Conservation (phyloP, 2,797 vertebrate species). For the Rhabdophis nuchalis region DNA sequence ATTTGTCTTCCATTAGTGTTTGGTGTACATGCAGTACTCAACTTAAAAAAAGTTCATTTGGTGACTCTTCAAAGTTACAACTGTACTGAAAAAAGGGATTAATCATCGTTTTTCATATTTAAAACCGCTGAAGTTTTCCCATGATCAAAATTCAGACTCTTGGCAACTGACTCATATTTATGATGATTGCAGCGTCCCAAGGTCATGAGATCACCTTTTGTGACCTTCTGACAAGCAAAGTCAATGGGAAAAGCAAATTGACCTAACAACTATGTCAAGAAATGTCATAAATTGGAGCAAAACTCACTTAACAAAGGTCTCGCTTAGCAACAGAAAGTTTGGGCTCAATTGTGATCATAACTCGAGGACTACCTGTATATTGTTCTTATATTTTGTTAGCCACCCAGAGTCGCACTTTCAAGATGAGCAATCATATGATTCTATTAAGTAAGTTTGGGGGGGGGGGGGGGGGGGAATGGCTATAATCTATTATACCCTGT, state of each 20-base stretch:
- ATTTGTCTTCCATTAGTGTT: background rate
- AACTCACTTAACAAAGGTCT: background rate
- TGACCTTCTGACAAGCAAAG: background rate
- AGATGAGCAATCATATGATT: background rate
- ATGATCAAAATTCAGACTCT: background rate
- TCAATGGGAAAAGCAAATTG: background rate
- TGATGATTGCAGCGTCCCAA: background rate
- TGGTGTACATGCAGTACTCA: background rate
- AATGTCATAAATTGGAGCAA: background rate
- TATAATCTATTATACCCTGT: background rate
- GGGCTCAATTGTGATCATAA: background rate
- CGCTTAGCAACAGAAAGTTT: background rate
- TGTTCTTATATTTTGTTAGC: background rate
- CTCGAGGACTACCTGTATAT: background rate
- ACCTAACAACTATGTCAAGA: background rate
- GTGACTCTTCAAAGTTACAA: background rate
- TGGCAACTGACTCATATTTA: background rate
- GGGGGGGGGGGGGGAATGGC: slow-evolving; percentile 5
- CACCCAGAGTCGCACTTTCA: background rate
- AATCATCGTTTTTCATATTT: background rate
- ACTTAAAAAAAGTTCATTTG: background rate
- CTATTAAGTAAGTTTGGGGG: background rate
- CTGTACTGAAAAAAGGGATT: background rate
- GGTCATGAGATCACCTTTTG: background rate
- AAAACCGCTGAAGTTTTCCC: background rate